Evolutionary conservation across 2,888 invertebrate genomes (phyloP).

Genomic region (Anoncus sp.): DNA sequence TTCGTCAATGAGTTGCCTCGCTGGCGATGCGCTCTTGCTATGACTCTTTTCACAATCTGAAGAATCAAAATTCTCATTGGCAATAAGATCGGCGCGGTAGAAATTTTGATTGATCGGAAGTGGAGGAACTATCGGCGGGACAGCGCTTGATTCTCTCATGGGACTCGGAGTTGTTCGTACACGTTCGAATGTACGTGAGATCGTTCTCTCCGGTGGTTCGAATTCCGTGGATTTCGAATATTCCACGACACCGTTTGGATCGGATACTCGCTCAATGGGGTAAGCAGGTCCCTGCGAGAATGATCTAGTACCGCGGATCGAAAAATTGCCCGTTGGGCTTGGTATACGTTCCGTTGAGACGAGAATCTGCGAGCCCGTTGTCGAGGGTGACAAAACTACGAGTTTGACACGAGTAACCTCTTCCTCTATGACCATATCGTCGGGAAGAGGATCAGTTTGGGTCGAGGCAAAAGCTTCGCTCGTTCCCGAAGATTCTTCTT

Average conservation of each 20-base stretch:
- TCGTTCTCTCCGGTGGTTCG: constrained; percentile 54
- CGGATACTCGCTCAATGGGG: no score
- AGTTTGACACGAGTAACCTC: constrained; percentile 80
- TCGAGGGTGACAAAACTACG: constrained; percentile 76
- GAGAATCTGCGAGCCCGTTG: constrained; percentile 79
- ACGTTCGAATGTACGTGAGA: constrained; percentile 41
- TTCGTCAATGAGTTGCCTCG: constrained; percentile 22
- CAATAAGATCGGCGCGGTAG: constrained; percentile 38
- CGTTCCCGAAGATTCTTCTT: constrained; percentile 16
- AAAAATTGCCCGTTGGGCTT: constrained; percentile 69
- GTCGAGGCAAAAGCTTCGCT: constrained; percentile 91
- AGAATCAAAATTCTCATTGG: constrained; percentile 26
- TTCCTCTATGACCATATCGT: constrained; percentile 86
- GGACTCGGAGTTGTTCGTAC: constrained; percentile 47
- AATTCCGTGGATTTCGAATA: constrained; percentile 46
- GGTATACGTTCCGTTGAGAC: constrained; percentile 80
- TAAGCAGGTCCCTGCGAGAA: constrained; percentile 52
- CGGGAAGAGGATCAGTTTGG: constrained; percentile 93
- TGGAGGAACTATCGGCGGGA: constrained; percentile 64
- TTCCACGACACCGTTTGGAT: neutral
- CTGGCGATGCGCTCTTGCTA: constrained; percentile 53
- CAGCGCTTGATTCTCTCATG: constrained; percentile 36
- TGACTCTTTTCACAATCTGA: constrained; percentile 30
- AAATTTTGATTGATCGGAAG: constrained; percentile 54
- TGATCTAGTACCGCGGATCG: constrained; percentile 24